phyloP scores from a whole-genome alignment of 2,113 vertebrate genomes.

The Pampusana beccarii region DNA sequence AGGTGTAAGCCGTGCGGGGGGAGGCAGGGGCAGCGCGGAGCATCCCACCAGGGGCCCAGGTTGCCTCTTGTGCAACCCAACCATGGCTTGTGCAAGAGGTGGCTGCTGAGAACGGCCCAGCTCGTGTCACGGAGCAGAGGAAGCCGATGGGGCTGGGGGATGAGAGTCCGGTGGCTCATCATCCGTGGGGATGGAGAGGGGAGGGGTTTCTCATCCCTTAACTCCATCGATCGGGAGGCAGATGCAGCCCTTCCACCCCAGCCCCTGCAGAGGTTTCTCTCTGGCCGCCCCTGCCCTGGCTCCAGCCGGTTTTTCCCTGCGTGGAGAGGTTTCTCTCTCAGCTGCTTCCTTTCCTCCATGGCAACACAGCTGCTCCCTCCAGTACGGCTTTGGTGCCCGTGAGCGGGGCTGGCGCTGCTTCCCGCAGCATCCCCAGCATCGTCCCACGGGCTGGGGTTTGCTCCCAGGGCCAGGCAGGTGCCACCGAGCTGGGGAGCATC shows the following conservation, averaged over 20 bases:
- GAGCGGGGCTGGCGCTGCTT: neutral
- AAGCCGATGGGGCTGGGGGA: neutral
- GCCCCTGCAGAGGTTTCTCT: neutral
- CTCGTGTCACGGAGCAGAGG: fast-evolving
- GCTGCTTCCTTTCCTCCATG: constrained; percentile 59
- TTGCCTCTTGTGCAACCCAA: neutral
- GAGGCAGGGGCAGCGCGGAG: neutral
- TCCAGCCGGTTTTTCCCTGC: neutral
- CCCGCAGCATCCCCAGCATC: neutral
- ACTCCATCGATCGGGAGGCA: neutral
- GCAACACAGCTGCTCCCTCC: constrained; percentile 45
- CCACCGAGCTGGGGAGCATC: neutral
- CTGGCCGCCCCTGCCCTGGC: neutral
- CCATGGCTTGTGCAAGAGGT: neutral
- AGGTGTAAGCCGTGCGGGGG: neutral
- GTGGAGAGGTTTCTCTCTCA: constrained; percentile 15
- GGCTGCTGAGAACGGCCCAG: neutral
- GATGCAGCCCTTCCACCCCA: neutral
- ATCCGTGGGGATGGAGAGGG: neutral
- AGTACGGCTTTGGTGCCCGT: neutral
- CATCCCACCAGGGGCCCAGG: neutral
- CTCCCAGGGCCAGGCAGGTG: neutral
- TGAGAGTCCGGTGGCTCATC: fast-evolving
- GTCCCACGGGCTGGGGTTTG: fast-evolving
- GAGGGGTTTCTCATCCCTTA: neutral